Base-by-base conservation (phyloP, 1,140 invertebrate genomes). In the Tyrophagus putrescentiae region DNA sequence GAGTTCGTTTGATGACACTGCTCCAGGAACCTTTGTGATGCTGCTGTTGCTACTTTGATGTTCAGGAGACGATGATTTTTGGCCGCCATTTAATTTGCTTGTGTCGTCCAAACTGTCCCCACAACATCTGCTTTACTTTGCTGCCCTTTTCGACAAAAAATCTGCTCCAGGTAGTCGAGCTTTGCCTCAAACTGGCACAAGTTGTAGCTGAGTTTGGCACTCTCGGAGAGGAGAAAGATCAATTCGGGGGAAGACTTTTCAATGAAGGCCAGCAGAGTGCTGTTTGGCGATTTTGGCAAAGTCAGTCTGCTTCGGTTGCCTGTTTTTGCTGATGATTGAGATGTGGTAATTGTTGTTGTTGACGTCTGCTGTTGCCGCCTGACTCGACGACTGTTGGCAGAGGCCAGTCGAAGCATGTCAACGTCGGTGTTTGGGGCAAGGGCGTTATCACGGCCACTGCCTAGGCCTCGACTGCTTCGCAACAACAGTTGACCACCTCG, bases 131-230 rank as follows among this genome's bases (percentile, higher is more conserved):
- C n/a, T 39, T 13, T 13, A 39, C 36, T 39, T 39, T 13, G 21
- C 7, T 48, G 45, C 18, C 1, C 39, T 4, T 9, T 54, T 54
- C n/a, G n/a, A 2, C 3, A 27, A 33, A 54, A 54, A 3, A 54
- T 33, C 27, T 54, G 9, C 13, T 54, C 27, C 52, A 54, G 21
- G 27, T 54, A 54, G 27, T 54, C 31, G 3, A 54, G 25, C 27
- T 31, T 28, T 31, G n/a, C 1, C 27, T 54, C 52, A 54, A 54
- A 54, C 25, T 27, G 25, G n/a, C 16, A n/a, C 52, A 54, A 11
- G n/a, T 54, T 31, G 39, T 54, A 54, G 13, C 31, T 54, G 3
- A 54, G 28, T 31, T 54, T 13, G 13, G 52, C 52, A 33, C 52
- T 54, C 39, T 54, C 25, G 4, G 21, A n/a, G 21, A 54, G 27